These are phyloP conservation scores for Lophotis ruficrista DNA, from an alignment of 2,113 vertebrate genomes.

Conservation along the genomic window DNA sequence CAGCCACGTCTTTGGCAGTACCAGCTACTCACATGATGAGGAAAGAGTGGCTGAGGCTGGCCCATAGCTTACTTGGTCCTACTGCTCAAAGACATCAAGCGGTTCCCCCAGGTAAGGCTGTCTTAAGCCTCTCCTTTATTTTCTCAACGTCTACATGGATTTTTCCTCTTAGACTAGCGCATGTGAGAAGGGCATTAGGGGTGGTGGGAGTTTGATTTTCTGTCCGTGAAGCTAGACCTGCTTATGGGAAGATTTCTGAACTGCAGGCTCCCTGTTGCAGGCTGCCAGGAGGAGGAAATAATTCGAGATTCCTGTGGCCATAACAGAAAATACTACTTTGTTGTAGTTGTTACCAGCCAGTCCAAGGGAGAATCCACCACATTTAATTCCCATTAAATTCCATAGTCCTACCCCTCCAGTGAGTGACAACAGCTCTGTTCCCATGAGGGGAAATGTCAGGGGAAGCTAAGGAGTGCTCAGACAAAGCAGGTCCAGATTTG, in stretches of 20 bases:
- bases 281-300: background rate
- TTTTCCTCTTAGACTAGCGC: background rate
- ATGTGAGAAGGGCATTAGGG: background rate
- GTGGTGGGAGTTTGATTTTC: background rate
- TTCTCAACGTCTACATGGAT: background rate
- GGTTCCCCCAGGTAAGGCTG: background rate
- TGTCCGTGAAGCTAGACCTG: background rate
- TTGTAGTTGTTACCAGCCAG: background rate
- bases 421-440: background rate
- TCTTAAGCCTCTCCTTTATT: background rate
- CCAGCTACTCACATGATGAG: background rate
- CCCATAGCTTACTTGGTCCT: background rate
- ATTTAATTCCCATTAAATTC: background rate
- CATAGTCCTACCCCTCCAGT: background rate
- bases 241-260: background rate
- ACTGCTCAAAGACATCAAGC: background rate
- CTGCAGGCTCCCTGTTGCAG: fast-evolving
- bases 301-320: background rate
- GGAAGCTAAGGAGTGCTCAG: background rate
- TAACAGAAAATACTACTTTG: background rate
- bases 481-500: background rate
- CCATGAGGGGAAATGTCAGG: background rate
- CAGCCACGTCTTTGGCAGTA: background rate
- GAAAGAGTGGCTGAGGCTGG: background rate
- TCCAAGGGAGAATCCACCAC: background rate